Evolutionary conservation across 2,113 vertebrate species (phyloP), one percentile per base, ranked within the genome.

Genomic region (Mustela nigripes): DNA sequence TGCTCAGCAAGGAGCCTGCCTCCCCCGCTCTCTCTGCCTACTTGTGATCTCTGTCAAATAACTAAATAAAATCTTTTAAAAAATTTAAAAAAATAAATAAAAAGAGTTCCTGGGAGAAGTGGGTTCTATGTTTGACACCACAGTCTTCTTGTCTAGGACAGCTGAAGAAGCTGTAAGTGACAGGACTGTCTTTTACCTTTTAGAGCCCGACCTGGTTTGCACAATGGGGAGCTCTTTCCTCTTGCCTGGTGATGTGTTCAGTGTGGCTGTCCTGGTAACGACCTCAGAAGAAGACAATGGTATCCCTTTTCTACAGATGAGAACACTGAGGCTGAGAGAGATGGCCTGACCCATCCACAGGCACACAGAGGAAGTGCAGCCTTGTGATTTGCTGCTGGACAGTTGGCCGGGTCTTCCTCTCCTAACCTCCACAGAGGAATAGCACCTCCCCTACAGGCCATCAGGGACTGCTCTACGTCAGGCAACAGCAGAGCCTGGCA

Each of bases 371-470:
- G 76, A 15, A 12, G 0, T 16, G 19, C 12, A 4, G 4, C 39
- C 21, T 2, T 8, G 9, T 16, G 5, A 16, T 5, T 2, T 2
- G 31, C 33, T 7, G 0, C 8, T 5, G n/a, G 62, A 22, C 4
- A 1, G 7, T 78, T 8, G 0, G 24, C 45, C 4, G 11, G 31
- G 10, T 21, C 48, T 81, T 1, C 10, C 9, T 22, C 6, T 42
- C 48, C 53, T 56, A 31, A 45, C 10, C 24, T 42, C 31, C 7
- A 0, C 0, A 7, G 16, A 12, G 7, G 7, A 39, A 19, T 10
- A 19, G 76, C 0, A 0, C 3, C 56, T 7, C 33, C 65, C 6
- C 0, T 3, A 8, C 1, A 63, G 39, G 9, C 7, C 28, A 16
- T 48, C 11, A 1, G 80, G 82, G 11, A 9, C 1, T 2, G 19